These are phyloP conservation scores for Morone saxatilis DNA, from an alignment of 2,113 vertebrate species.

Conservation along the genomic window DNA sequence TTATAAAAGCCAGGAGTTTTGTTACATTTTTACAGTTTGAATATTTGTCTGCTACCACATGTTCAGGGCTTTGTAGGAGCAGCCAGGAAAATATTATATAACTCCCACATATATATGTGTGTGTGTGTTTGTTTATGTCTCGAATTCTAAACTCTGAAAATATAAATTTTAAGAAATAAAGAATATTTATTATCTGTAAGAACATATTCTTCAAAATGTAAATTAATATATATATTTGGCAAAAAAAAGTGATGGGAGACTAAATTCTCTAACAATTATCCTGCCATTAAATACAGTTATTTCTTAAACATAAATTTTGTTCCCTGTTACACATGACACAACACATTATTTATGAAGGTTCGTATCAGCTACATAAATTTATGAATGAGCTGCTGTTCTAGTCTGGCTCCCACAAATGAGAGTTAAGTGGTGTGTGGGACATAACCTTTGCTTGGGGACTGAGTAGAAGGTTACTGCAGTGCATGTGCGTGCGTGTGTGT, in stretches of 20 bases:
- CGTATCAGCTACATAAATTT: slow-evolving; percentile 38
- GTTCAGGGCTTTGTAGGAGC: slow-evolving; percentile 3
- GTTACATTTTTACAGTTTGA: slow-evolving; percentile 46
- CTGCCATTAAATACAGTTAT: neutral
- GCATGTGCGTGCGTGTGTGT: slow-evolving; percentile 14
- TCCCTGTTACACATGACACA: neutral
- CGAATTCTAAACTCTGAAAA: neutral
- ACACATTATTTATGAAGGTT: slow-evolving; percentile 43
- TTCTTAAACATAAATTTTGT: neutral
- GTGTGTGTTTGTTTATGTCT: neutral
- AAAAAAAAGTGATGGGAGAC: neutral
- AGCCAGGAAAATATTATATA: neutral
- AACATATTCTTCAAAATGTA: neutral
- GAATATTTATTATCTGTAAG: neutral
- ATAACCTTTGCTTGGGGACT: slow-evolving; percentile 64
- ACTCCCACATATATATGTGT: neutral
- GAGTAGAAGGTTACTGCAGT: slow-evolving; percentile 62
- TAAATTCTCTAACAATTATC: neutral
- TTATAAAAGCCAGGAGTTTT: slow-evolving; percentile 26
- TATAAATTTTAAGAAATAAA: neutral
- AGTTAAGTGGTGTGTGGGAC: slow-evolving; percentile 65
- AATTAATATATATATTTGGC: neutral
- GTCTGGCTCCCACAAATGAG: slow-evolving; percentile 58
- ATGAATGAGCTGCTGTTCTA: slow-evolving; percentile 62
- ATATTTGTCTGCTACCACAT: neutral